These are phyloP conservation scores for Temnothorax nylanderi DNA, from an alignment of 1,140 invertebrate species.

Conservation along the genomic window DNA sequence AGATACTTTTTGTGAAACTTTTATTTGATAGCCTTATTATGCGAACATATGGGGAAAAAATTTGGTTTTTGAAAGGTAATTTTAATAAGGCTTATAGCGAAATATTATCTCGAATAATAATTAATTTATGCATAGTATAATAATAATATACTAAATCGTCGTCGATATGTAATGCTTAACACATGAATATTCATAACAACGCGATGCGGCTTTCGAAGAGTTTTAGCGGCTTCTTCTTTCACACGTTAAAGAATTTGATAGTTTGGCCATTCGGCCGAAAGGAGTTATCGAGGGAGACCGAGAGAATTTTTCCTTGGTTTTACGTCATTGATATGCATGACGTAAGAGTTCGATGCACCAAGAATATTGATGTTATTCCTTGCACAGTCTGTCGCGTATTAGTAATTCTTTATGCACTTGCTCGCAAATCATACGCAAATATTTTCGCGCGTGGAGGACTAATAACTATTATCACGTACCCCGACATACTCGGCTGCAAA, in stretches of 20 bases:
- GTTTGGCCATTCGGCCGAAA: not conserved
- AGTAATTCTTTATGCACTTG: not conserved
- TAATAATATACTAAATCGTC: not conserved
- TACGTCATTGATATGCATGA: constrained; percentile 51
- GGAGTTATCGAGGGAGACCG: not conserved
- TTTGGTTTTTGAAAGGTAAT: not conserved
- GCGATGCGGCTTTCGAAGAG: not conserved
- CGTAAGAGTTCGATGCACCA: constrained; percentile 13
- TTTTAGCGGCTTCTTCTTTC: not conserved
- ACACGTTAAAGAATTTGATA: constrained; percentile 20
- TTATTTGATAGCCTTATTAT: not conserved
- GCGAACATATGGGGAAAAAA: not conserved
- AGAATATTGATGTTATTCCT: constrained; percentile 45
- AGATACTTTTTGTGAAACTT: not conserved
- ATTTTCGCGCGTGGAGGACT: not conserved
- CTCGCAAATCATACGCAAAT: constrained; percentile 13
- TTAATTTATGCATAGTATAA: constrained; percentile 27
- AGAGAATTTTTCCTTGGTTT: constrained; percentile 18
- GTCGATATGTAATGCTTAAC: not conserved
- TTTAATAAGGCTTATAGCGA: not conserved
- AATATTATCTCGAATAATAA: constrained; percentile 12
- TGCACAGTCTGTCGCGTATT: not conserved
- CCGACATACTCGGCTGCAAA: not conserved
- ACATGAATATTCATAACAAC: constrained; percentile 43
- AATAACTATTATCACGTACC: not conserved